Evolutionary conservation across 2,888 invertebrate genomes (phyloP).

Genomic region (Cheilosia urbana): DNA sequence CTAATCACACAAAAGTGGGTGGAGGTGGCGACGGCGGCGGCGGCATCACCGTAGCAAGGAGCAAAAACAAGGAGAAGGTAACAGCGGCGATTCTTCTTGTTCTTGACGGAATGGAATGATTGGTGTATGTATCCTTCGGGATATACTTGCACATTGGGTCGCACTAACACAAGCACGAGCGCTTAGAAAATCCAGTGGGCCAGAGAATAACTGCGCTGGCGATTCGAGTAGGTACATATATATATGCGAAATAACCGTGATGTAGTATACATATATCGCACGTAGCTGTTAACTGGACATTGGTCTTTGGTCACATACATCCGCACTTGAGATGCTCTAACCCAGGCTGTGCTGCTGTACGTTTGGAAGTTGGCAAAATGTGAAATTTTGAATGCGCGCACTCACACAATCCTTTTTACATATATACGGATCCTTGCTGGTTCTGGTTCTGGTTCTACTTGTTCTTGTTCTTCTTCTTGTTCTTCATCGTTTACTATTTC

Average conservation of each 20-base stretch:
- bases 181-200: conserved; percentile 62
- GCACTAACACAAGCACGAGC: conserved; percentile 38
- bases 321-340: conserved; percentile 48
- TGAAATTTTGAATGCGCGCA: conserved; percentile 75
- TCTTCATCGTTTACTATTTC: conserved; percentile 57
- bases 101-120: conserved; percentile 74
- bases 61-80: conserved; percentile 67
- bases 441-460: conserved; percentile 34
- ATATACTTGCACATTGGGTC: conserved; percentile 53
- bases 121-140: conserved; percentile 63
- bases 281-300: conserved; percentile 67
- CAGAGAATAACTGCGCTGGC: conserved; percentile 57
- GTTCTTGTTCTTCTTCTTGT: conserved; percentile 53
- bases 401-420: conserved; percentile 65
- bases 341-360: conserved; percentile 18
- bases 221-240: conserved; percentile 43
- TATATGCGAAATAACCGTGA: conserved; percentile 35
- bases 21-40: conserved; percentile 49
- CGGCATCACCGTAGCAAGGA: conserved; percentile 40
- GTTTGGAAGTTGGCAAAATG: conserved; percentile 65
- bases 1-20: conserved; percentile 62
- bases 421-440: conserved; percentile 49
- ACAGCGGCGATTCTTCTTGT: conserved; percentile 66
- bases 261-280: conserved; percentile 23
- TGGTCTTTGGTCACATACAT: conserved; percentile 66